Conservation (phyloP, 2,888 invertebrate species). For the Orchesellides sinensis region DNA sequence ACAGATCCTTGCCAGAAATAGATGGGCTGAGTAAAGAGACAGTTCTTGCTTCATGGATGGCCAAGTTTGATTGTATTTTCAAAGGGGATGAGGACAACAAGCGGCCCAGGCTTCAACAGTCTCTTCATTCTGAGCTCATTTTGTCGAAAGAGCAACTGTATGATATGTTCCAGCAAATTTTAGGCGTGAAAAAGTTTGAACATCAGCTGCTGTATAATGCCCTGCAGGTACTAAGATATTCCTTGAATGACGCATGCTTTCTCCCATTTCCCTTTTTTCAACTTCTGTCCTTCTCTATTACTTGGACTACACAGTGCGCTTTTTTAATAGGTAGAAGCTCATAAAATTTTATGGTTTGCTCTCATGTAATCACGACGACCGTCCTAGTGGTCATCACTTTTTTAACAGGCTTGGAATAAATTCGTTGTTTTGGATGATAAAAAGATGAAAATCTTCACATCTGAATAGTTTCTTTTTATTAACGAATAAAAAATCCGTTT, state of each 20-base stretch:
- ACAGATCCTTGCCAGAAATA: constrained; percentile 97
- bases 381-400: constrained; percentile 31
- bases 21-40: constrained; percentile 99
- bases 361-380: constrained; percentile 19
- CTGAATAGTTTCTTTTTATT: not conserved
- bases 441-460: not conserved
- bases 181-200: constrained; percentile 99
- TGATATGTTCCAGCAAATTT: constrained; percentile 99
- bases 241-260: constrained; percentile 38
- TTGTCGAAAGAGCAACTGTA: constrained; percentile 99
- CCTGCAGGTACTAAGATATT: constrained; percentile 85
- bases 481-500: too few relatives aligned
- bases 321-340: constrained; percentile 35
- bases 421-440: not conserved
- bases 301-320: not conserved
- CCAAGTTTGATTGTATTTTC: constrained; percentile 99
- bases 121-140: constrained; percentile 94
- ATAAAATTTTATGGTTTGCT: constrained; percentile 40
- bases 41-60: constrained; percentile 99
- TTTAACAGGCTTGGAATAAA: constrained; percentile 14
- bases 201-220: constrained; percentile 99
- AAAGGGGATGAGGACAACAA: constrained; percentile 93
- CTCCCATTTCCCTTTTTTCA: constrained; percentile 26
- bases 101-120: constrained; percentile 92
- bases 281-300: not conserved